phyloP scores from a whole-genome alignment of 1,140 invertebrate genomes.

The Tetragnatha versicolor region DNA sequence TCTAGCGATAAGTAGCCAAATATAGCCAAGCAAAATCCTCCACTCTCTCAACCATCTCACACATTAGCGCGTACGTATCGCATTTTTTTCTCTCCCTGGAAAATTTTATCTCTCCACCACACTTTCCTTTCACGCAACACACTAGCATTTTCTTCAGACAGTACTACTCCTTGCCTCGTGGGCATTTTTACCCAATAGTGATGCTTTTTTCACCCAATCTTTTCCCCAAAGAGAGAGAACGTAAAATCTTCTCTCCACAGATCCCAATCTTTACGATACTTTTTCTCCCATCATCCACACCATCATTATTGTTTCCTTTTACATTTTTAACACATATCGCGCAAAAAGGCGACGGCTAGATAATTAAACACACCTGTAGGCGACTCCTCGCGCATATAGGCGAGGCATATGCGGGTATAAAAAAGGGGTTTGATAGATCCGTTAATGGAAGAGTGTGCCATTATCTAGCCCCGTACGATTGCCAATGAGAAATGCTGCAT shows the following conservation, averaged over 20 bases:
- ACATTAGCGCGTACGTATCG: conserved; percentile 48
- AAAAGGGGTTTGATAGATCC: conserved; percentile 17
- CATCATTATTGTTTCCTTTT: background rate
- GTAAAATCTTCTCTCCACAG: conserved; percentile 8
- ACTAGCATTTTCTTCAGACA: conserved; percentile 36
- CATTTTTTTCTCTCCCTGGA: background rate
- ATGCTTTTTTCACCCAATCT: background rate
- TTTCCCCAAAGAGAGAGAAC: background rate
- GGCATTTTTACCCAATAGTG: conserved; percentile 25
- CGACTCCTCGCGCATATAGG: conserved; percentile 7
- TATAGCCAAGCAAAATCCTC: background rate
- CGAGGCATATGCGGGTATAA: conserved; percentile 10
- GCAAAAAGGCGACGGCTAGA: conserved; percentile 1
- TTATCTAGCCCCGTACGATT: conserved; percentile 10
- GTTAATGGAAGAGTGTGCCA: conserved; percentile 23
- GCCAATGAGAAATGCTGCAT: background rate
- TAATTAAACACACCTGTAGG: conserved; percentile 52
- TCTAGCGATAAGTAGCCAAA: conserved; percentile 36
- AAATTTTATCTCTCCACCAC: conserved; percentile 30
- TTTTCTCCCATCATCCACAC: background rate
- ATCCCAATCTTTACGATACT: conserved; percentile 35
- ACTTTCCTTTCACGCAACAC: background rate
- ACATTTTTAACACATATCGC: conserved; percentile 11
- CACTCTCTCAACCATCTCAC: conserved; percentile 21
- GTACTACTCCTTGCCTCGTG: conserved; percentile 15